Base-by-base conservation (phyloP, 64 coral and sea anemone species). In the Dendrophyllia cribrosa region DNA sequence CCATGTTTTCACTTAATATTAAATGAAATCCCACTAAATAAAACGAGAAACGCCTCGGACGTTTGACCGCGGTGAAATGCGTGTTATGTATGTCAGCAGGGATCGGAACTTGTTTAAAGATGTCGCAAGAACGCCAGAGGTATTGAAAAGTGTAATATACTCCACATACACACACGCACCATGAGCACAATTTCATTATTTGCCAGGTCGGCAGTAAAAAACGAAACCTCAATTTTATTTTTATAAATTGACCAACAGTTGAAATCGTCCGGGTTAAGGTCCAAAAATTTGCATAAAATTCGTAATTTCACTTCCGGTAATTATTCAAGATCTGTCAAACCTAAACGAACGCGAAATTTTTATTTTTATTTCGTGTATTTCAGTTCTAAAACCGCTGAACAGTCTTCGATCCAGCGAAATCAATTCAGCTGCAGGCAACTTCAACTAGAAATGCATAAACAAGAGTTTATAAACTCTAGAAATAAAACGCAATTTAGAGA, bases 271-370 rank as follows among this genome's bases (percentile, higher is more conserved):
- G 9, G 9, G 7, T 46, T 23, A 66, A 84, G 80, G 46, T 66
- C 19, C 44, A 5, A 59, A 82, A 63, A 45, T 84, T 84, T 84
- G 80, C 80, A 84, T 83, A 55, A 15, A 60, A 50, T 50, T 3
- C 67, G 59, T 7, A 51, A 84, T n/a, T n/a, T 63, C 61, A 84
- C 62, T 67, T 67, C 58, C 62, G 80, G 77, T 79, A 79, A 79
- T 77, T 17, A 55, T 11, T 20, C 17, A 21, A 20, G 23, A 62
- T 34, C 17, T 84, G 17, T 5, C 46, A 23, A 51, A 64, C 66
- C 8, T 9, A n/a, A 83, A 51, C 43, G 15, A 50, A n/a, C 46
- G 46, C 62, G 22, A n/a, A 13, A 50, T 24, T 21, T 23, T 7
- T 20, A 67, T 19, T 23, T 23, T 11, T 5, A 58, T 4, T 59